These are phyloP conservation scores for Oscheius sp. DNA, from an alignment of 2,888 invertebrate species.

Conservation along the genomic window DNA sequence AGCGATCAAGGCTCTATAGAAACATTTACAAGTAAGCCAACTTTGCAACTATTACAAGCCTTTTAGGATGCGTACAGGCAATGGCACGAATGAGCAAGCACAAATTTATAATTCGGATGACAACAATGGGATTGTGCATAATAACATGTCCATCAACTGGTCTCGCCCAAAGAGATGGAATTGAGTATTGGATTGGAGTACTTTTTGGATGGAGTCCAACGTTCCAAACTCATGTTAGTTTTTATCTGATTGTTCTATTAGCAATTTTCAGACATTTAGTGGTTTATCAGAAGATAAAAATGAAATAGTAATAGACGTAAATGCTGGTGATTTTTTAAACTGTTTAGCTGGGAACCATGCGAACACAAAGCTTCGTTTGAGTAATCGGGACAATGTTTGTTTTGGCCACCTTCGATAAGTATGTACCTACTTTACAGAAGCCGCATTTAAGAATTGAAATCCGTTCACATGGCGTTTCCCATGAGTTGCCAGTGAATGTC, in stretches of 20 bases:
- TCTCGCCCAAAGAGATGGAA: slow-evolving; percentile 3
- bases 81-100: slow-evolving; percentile 27
- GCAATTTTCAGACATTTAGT: slow-evolving; percentile 13
- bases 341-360: slow-evolving; percentile 19
- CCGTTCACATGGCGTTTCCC: slow-evolving; percentile 12
- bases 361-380: slow-evolving; percentile 20
- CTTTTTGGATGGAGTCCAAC: slow-evolving; percentile 20
- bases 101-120: slow-evolving; percentile 21
- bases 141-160: slow-evolving; percentile 28
- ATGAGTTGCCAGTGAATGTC: slow-evolving; percentile 24
- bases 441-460: slow-evolving; percentile 27
- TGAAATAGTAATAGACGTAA: slow-evolving; percentile 22
- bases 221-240: slow-evolving; percentile 14
- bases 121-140: slow-evolving; percentile 16
- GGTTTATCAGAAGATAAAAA: slow-evolving; percentile 27
- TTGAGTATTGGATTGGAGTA: slow-evolving; percentile 26
- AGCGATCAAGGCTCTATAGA: slow-evolving; percentile 30
- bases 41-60: neutral
- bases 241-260: too few species aligned
- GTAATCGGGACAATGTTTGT: slow-evolving; percentile 23
- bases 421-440: neutral
- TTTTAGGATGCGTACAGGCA: slow-evolving; percentile 23
- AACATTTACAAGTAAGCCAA: slow-evolving; percentile 27
- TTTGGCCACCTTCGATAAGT: neutral
- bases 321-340: slow-evolving; percentile 3